phyloP scores from a whole-genome alignment of 2,797 vertebrate genomes.

The Gallirallus australis region DNA sequence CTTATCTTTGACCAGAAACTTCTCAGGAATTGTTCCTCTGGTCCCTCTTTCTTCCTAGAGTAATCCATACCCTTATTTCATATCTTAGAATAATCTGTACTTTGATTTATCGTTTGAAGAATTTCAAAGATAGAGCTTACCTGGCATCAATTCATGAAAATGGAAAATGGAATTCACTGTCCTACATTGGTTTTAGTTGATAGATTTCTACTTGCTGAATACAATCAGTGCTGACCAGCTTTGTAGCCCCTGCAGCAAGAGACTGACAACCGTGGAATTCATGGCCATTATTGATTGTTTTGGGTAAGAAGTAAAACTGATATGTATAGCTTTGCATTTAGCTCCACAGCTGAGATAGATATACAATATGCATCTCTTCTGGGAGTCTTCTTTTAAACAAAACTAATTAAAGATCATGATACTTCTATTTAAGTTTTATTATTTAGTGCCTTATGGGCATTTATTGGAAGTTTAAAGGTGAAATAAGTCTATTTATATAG shows the following conservation, averaged over 20 bases:
- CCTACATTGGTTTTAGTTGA: neutral
- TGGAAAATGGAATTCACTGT: neutral
- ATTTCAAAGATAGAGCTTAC: neutral
- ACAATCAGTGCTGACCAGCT: neutral
- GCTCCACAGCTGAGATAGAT: neutral
- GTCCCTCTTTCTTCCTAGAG: neutral
- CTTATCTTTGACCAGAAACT: neutral
- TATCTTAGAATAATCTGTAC: neutral
- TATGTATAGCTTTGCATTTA: neutral
- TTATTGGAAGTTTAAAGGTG: neutral
- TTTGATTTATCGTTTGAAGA: neutral
- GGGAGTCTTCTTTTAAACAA: neutral
- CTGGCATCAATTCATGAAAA: neutral
- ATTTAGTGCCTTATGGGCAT: neutral
- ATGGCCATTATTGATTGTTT: neutral
- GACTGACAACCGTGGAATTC: neutral
- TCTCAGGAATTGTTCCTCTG: neutral
- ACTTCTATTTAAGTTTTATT: neutral
- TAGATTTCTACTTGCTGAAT: neutral
- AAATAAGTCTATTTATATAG: neutral
- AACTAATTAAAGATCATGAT: neutral
- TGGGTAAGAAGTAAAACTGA: neutral
- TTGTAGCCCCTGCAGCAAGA: neutral
- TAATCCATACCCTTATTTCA: neutral
- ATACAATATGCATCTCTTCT: neutral